Evolutionary conservation across 2,797 vertebrate species (phyloP), one percentile per base, ranked within the genome.

Genomic region (Alauda arvensis): DNA sequence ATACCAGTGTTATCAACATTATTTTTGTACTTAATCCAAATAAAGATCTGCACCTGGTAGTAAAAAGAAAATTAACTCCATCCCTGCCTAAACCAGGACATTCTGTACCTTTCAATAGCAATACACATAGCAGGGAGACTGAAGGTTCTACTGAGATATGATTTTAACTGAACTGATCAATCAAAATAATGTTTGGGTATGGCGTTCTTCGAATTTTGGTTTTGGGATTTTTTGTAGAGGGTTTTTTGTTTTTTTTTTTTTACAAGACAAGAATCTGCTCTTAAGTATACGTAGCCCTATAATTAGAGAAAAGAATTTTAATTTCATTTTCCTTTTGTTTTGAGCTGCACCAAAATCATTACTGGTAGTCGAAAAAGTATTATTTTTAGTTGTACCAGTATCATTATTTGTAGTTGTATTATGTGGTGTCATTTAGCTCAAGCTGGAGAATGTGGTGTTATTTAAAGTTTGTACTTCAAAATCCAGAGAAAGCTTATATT

Each of bases 201-300:
- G 9, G 8, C 0, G 0, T 20, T 69, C 18, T 42, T 42, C 14
- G 6, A 21, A 15, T 61, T 33, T 46, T 48, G 19, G 5, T 65
- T 65, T 49, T 6, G 9, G 8, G 21, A 9, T 13, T 16, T 55
- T 70, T 62, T 70, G 6, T 8, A 21, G 11, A 12, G 1, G 0
- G 5, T 34, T 40, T 26, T 42, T 25, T 3, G 0, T 25, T 15
- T 1, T 16, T 6, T 18, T 15, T 34, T n/a, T 14, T 1, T 3
- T 2, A 9, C 9, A 59, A 12, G 5, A 25, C 5, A 55, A 61
- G 8, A n/a, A 37, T 43, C 25, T 66, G 3, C 5, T 62, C 9
- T 3, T 77, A 14, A 66, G 3, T 37, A 45, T 8, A 51, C 6
- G 8, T 3, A 78, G 16, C 24, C 24, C 16, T 37, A 4, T 26